A percentile compares a stretch with the other conserved stretches of the same genome.
phyloP scores from a whole-genome alignment of 2,113 vertebrate species.

The Hoplias malabaricus region DNA sequence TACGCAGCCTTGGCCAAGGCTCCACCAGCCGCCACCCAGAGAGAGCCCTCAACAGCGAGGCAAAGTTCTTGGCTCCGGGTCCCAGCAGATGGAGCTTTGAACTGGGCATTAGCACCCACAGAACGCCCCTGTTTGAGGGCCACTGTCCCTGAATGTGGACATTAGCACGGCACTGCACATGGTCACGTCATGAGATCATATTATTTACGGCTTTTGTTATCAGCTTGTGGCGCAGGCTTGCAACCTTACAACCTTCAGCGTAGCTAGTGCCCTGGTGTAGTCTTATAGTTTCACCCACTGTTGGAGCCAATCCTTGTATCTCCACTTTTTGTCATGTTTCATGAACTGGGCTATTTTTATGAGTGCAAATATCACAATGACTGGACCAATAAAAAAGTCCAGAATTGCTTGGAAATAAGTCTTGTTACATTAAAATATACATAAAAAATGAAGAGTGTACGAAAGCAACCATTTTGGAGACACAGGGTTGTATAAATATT shows the following conservation, averaged over 20 bases:
- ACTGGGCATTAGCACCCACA: conserved; percentile 56
- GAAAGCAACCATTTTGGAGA: too few relatives aligned
- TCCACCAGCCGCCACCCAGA: conserved; percentile 32
- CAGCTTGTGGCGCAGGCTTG: neutral
- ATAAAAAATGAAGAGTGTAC: too few relatives aligned
- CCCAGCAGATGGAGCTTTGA: conserved; percentile 64
- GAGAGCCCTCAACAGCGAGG: conserved; percentile 38
- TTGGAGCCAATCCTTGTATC: too few relatives aligned
- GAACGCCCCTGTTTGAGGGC: conserved; percentile 22
- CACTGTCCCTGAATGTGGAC: neutral
- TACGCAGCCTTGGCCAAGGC: conserved; percentile 50
- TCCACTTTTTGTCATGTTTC: too few relatives aligned
- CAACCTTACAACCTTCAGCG: neutral
- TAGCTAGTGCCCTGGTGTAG: too few relatives aligned
- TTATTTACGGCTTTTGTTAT: neutral
- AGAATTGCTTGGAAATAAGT: too few relatives aligned
- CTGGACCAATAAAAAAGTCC: too few relatives aligned
- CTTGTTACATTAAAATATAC: too few relatives aligned
- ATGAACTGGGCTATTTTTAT: too few relatives aligned
- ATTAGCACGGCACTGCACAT: neutral
- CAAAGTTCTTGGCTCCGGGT: conserved; percentile 39
- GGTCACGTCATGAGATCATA: neutral
- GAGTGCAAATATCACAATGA: too few relatives aligned
- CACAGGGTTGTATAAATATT: too few relatives aligned
- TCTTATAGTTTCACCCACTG: too few relatives aligned